Percentiles rank a stretch among this genome's conserved stretches.
phyloP scores from a whole-genome alignment of 1,140 invertebrate species.

The Drosophila virilis region DNA sequence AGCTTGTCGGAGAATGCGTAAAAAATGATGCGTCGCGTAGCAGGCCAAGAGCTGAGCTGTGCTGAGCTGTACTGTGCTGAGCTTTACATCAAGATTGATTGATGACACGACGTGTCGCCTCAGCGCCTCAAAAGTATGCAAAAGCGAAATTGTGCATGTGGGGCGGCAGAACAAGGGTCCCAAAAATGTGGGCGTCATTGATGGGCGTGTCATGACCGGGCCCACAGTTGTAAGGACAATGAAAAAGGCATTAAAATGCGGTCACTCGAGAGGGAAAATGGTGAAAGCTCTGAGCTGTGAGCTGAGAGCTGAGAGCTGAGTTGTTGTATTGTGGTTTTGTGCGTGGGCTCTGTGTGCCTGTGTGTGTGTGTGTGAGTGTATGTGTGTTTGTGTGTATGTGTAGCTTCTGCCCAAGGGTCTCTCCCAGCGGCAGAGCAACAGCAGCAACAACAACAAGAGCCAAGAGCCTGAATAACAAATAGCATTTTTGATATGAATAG shows the following conservation, averaged over 20 bases:
- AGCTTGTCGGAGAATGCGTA: conserved; percentile 50
- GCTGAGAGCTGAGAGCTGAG: conserved; percentile 23
- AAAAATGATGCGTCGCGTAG: conserved; percentile 61
- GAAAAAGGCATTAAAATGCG: conserved; percentile 79
- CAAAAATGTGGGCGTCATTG: too few relatives aligned
- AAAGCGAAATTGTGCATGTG: conserved; percentile 60
- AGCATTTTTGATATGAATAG: conserved; percentile 45
- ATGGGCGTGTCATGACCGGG: conserved; percentile 24
- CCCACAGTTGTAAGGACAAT: conserved; percentile 63
- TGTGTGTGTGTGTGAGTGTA: background rate
- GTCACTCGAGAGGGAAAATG: conserved; percentile 33
- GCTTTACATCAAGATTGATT: conserved; percentile 74
- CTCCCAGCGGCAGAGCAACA: conserved; percentile 18
- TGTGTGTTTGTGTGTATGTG: background rate
- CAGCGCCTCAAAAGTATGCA: conserved; percentile 40
- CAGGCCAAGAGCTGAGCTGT: conserved; percentile 2
- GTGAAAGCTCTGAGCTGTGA: conserved; percentile 25
- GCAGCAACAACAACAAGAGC: conserved; percentile 6
- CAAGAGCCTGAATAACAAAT: conserved; percentile 48
- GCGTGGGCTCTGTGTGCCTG: conserved; percentile 7
- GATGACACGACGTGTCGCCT: conserved; percentile 66
- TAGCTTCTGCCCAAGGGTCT: conserved; percentile 3
- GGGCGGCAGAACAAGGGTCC: background rate
- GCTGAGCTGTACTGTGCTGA: background rate
- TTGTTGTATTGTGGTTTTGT: conserved; percentile 24